Evolutionary conservation across 2,113 vertebrate species (phyloP), one percentile per base, ranked within the genome.

Genomic region (Taxidea taxus): DNA sequence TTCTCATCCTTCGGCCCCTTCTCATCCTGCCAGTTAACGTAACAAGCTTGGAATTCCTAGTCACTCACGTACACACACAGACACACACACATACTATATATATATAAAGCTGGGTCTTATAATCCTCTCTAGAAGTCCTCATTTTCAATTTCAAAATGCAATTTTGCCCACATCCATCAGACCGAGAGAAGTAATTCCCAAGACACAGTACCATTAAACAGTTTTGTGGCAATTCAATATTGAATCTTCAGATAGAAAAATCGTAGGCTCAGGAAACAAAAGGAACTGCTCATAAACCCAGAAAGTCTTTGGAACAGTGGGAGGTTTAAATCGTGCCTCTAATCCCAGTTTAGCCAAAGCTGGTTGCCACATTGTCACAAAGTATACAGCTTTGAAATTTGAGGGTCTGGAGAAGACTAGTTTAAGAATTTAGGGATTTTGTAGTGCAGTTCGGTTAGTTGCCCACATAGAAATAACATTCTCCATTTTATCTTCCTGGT

Each of bases 321-420:
- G 58, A 70, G 42, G 23, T 66, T 96, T 77, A 95, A 91, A 86
- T 78, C 86, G 85, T 83, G 16, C 54, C 86, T 93, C 87, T 90
- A 82, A 66, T 77, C 95, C 51, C 39, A 82, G 21, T 92, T 89
- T 13, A 82, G 44, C 31, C 51, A 86, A 68, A 82, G 81, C 62
- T 89, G 6, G n/a, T 88, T 81, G 54, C 16, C 15, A 25, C 25
- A 47, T 77, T 70, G 62, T 95, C 87, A 42, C 54, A 87, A n/a
- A n/a, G 29, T 75, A 49, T 31, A 27, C 37, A 44, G 31, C 42
- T 86, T 90, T 80, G 95, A 60, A 60, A 84, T 87, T 44, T 84
- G 56, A 94, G 58, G 11, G 25, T 83, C 56, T 88, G 23, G n/a
- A 75, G 82, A 91, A 93, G 70, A 44, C 31, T 23, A 49, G n/a